Evolutionary conservation across 2,888 invertebrate species (phyloP).

Genomic region (Branchipolynoe longqiensis): DNA sequence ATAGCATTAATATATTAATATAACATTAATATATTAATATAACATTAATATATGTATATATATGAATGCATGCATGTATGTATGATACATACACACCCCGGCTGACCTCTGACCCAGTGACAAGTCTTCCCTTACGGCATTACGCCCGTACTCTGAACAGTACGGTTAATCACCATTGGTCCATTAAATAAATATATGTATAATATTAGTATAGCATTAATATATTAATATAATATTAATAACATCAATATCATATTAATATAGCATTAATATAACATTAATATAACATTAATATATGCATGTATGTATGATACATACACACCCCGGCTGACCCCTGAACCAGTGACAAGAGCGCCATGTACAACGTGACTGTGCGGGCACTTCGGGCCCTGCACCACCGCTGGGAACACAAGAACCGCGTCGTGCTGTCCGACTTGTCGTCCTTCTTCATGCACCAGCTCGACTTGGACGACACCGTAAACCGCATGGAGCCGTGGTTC

Average conservation of each 20-base stretch:
- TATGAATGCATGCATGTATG: background rate
- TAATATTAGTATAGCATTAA: background rate
- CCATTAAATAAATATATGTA: background rate
- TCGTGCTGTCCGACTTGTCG: no score
- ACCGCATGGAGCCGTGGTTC: background rate
- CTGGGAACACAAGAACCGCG: slow-evolving; percentile 14
- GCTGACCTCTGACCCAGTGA: background rate
- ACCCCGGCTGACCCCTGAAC: background rate
- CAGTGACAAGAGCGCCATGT: background rate
- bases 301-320: background rate
- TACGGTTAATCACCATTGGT: no score
- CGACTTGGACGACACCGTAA: no score
- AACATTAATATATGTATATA: background rate
- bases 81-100: background rate
- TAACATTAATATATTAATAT: background rate
- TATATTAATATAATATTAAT: background rate
- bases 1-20: background rate
- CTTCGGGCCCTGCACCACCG: slow-evolving; percentile 7
- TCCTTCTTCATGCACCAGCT: no score
- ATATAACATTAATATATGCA: background rate
- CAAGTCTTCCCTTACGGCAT: no score
- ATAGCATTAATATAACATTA: background rate
- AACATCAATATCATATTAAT: background rate
- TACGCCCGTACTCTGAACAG: no score
- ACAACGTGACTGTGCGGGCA: background rate